Evolutionary conservation across 2,797 vertebrate species (phyloP), one percentile per base, ranked within the genome.

Genomic region (Benthosema pterotum): DNA sequence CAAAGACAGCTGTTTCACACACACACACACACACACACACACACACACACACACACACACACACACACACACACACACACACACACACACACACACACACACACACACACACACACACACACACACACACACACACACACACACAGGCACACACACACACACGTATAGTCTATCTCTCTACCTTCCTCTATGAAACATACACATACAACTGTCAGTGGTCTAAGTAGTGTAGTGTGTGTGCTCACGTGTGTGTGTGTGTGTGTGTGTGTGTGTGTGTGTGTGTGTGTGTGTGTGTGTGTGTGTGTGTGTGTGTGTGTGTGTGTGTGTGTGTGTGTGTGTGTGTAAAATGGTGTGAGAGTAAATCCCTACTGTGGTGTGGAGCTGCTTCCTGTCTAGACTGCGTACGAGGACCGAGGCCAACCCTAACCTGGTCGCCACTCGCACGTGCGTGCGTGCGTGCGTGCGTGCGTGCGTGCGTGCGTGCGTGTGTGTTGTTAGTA

Each of bases 331-430:
- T 19, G 25, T 43, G 47, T 42, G 46, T 43, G 65, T 46, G 52
- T 60, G 52, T 74, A 68, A 69, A 25, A 70, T 61, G 67, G 78
- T 85, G 76, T 76, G 82, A 83, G 80, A 89, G 83, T 91, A 89
- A 89, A 90, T 88, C 88, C 88, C 78, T 83, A 71, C 87, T 88
- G 86, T 91, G 90, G 85, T 88, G 85, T 71, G 48, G 77, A 74
- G 72, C 63, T 60, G 75, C 85, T 91, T 92, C 91, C 91, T 91
- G 91, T 92, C 91, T 91, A 92, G 91, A 91, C 90, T 90, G 81
- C 68, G 83, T 82, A 87, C 77, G 75, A 87, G 80, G 73, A n/a
- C n/a, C n/a, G n/a, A 87, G 79, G 82, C 83, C 83, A 85, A 80
- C 63, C 18, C 73, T 76, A 82, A 83, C 78, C 85, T 84, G 87